Conservation (phyloP, 2,113 vertebrate genomes). For the Urocitellus parryii region DNA sequence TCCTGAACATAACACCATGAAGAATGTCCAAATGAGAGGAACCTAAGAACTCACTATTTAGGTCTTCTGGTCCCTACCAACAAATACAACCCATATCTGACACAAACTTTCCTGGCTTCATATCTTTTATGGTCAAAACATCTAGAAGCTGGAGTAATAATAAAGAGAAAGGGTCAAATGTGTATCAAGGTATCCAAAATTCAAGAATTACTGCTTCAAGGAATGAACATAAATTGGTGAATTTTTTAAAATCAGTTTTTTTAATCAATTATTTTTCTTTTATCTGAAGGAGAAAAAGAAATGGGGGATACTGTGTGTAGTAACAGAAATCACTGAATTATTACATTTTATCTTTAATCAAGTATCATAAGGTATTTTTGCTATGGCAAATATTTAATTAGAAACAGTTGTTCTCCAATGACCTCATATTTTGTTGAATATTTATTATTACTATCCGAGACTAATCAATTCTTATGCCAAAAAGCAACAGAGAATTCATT, state of each 20-base stretch:
- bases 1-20: fast-evolving
- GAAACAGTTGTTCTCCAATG: not conserved
- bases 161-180: not conserved
- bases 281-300: not conserved
- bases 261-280: not conserved
- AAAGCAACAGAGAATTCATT: not conserved
- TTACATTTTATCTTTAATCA: not conserved
- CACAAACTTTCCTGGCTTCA: not conserved
- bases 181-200: not conserved
- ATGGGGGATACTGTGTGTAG: no score
- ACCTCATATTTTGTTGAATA: slow-evolving; percentile 8
- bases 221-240: not conserved
- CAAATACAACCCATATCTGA: not conserved
- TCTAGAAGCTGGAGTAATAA: not conserved
- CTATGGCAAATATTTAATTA: not conserved
- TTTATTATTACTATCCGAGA: not conserved
- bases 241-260: not conserved
- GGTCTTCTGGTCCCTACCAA: not conserved
- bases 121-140: not conserved
- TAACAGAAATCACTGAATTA: not conserved
- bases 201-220: not conserved
- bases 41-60: not conserved
- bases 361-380: not conserved
- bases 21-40: not conserved
- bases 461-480: not conserved